phyloP scores from a whole-genome alignment of 2,888 invertebrate genomes.

The Brachylomia viminalis region DNA sequence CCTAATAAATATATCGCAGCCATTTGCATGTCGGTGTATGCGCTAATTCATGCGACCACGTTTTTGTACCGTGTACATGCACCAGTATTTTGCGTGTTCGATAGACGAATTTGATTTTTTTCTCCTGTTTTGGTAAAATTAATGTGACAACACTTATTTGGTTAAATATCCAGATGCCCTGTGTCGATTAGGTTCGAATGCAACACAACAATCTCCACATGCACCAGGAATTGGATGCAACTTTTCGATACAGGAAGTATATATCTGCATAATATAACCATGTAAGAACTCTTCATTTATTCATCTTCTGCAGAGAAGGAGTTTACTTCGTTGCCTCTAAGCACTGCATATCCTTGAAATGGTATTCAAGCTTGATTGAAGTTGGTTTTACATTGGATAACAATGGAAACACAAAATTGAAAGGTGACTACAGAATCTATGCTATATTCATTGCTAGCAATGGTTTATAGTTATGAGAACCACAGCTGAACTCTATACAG shows the following conservation, averaged over 20 bases:
- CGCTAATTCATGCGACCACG: conserved; percentile 60
- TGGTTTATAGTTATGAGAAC: not conserved
- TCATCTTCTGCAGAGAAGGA: not conserved
- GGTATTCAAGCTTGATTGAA: not conserved
- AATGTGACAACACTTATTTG: not conserved
- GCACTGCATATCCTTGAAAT: not conserved
- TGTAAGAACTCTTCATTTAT: not conserved
- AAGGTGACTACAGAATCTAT: not conserved
- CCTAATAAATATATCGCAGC: conserved; percentile 58
- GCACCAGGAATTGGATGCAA: not conserved
- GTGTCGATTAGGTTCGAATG: not conserved
- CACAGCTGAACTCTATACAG: not conserved
- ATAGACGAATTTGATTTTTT: conserved; percentile 1
- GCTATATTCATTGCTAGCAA: not conserved
- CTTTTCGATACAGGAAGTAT: not conserved
- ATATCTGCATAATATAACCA: too few relatives aligned
- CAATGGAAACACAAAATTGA: not conserved
- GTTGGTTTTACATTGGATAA: not conserved
- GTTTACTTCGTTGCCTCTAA: not conserved
- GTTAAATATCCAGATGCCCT: not conserved
- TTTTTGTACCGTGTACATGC: conserved; percentile 43
- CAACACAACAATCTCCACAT: not conserved
- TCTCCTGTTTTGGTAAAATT: not conserved
- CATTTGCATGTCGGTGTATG: conserved; percentile 61
- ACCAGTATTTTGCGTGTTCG: conserved; percentile 49